Evolutionary conservation across 2,113 vertebrate genomes (phyloP).

Genomic region (Gobiocypris rarus): DNA sequence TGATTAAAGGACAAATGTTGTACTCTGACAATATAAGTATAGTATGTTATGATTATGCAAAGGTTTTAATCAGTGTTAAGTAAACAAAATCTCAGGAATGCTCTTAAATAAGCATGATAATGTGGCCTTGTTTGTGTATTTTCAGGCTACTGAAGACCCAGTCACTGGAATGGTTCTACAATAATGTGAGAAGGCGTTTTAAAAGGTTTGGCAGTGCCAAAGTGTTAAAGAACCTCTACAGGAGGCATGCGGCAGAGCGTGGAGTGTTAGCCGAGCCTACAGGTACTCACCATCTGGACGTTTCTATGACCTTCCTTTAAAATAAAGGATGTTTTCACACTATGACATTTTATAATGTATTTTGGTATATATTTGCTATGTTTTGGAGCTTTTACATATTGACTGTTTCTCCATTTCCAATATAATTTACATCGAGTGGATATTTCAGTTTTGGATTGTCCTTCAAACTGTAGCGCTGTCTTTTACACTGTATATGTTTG

Average conservation of each 20-base stretch:
- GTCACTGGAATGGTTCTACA: slow-evolving; percentile 97
- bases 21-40: neutral
- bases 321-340: neutral
- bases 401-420: neutral
- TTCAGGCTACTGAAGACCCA: slow-evolving; percentile 87
- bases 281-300: slow-evolving; percentile 72
- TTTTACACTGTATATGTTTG: neutral
- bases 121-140: slow-evolving; percentile 31
- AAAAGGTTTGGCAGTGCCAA: slow-evolving; percentile 97
- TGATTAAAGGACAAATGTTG: slow-evolving; percentile 3
- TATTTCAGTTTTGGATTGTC: neutral
- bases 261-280: slow-evolving; percentile 76
- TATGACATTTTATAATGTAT: slow-evolving; percentile 10
- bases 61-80: neutral
- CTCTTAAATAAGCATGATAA: neutral
- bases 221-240: slow-evolving; percentile 93
- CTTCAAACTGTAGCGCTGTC: neutral
- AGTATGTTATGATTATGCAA: neutral
- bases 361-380: neutral
- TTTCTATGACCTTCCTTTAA: slow-evolving; percentile 3
- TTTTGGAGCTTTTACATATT: neutral
- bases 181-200: slow-evolving; percentile 91
- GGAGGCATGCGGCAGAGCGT: slow-evolving; percentile 84
- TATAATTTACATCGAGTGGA: neutral
- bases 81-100: neutral